Evolutionary conservation across 1,140 invertebrate genomes (phyloP).

Genomic region (Papilio helenus): DNA sequence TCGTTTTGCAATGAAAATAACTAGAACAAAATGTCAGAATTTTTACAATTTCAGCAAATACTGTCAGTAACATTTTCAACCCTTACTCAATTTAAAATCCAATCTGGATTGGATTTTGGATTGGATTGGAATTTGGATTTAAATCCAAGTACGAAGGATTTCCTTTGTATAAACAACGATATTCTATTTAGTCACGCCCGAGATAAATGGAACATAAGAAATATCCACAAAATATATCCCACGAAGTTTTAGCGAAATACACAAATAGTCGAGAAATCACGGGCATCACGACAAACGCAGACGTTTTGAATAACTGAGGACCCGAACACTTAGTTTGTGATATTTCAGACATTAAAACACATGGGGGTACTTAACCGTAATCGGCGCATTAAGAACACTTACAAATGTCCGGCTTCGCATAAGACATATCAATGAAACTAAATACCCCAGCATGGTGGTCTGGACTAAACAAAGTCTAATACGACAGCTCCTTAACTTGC

Average conservation of each 20-base stretch:
- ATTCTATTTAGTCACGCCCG: background rate
- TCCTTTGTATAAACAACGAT: too few species aligned
- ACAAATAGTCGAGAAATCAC: background rate
- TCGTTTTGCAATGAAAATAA: too few species aligned
- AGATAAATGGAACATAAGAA: background rate
- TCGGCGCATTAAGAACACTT: constrained; percentile 68
- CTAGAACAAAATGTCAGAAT: too few species aligned
- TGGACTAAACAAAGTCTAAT: constrained; percentile 65
- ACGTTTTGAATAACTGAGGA: constrained; percentile 14
- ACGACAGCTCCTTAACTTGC: constrained; percentile 68
- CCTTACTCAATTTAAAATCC: too few species aligned
- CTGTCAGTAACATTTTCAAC: too few species aligned
- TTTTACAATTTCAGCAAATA: too few species aligned
- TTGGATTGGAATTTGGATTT: too few species aligned
- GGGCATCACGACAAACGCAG: constrained; percentile 7
- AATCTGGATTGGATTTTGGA: too few species aligned
- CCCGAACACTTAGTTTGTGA: constrained; percentile 30
- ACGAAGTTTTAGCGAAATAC: background rate
- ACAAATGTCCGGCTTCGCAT: constrained; percentile 65
- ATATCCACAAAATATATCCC: background rate
- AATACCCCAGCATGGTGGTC: constrained; percentile 71
- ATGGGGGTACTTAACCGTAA: constrained; percentile 49
- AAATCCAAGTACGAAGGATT: too few species aligned
- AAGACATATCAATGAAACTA: constrained; percentile 71
- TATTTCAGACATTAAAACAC: constrained; percentile 41